Percentiles rank a stretch among this genome's conserved stretches.
These are phyloP conservation scores for Prionchulus punctatus DNA, from an alignment of 2,888 invertebrate species.

Conservation along the genomic window DNA sequence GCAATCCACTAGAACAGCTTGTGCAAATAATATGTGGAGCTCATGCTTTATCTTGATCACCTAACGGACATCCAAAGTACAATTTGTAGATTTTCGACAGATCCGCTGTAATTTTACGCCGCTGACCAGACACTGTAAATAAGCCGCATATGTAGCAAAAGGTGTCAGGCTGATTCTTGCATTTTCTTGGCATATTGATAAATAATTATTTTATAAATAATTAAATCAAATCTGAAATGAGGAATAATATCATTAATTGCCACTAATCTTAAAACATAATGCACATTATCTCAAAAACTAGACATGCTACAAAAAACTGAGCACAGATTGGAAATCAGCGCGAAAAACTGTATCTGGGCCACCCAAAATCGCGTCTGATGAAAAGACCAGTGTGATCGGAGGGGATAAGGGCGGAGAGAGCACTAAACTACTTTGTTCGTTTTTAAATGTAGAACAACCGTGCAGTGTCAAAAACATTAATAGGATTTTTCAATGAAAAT, in stretches of 20 bases:
- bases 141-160: not conserved
- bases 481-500: too few relatives aligned
- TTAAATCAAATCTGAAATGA: not conserved
- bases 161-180: not conserved
- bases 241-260: not conserved
- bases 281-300: not conserved
- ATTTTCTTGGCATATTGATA: constrained; percentile 4
- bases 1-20: not conserved
- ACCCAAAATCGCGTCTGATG: not conserved
- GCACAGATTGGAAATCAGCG: constrained; percentile 2
- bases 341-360: not conserved
- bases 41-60: constrained; percentile 9
- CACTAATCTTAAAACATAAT: not conserved
- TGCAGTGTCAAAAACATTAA: too few relatives aligned
- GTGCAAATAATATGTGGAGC: constrained; percentile 1
- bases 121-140: not conserved
- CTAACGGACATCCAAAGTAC: constrained; percentile 8
- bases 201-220: too few relatives aligned
- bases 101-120: not conserved
- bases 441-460: too few relatives aligned
- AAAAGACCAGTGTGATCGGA: not conserved
- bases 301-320: not conserved
- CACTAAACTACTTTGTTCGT: too few relatives aligned
- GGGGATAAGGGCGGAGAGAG: too few relatives aligned
- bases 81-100: constrained; percentile 5